Percentiles rank a stretch among this genome's conserved stretches.
These are phyloP conservation scores for Takifugu ocellatus DNA, from an alignment of 2,797 vertebrate species.

Conservation along the genomic window DNA sequence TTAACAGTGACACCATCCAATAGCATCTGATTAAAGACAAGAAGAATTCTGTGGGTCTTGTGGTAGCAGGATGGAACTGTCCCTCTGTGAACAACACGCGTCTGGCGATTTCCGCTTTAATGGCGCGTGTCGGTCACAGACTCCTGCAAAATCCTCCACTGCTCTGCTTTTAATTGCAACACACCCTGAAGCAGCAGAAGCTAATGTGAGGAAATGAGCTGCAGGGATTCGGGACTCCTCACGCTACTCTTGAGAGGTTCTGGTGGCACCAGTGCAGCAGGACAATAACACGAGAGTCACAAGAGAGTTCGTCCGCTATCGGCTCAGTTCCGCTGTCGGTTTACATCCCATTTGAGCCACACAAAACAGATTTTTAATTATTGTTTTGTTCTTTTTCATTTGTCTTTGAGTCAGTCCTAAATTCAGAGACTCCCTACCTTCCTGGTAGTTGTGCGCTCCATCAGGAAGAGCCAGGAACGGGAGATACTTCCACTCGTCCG, in stretches of 20 bases:
- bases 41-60: background rate
- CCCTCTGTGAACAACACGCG: background rate
- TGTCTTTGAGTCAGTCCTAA: too few species aligned
- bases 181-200: constrained; percentile 1
- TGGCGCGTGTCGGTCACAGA: constrained; percentile 2
- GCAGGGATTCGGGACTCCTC: too few species aligned
- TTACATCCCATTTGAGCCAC: too few species aligned
- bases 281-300: background rate
- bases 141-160: background rate
- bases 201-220: background rate
- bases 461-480: constrained; percentile 93
- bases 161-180: background rate
- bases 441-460: constrained; percentile 97
- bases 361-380: too few species aligned
- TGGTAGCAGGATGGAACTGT: background rate
- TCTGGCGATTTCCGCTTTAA: constrained; percentile 9
- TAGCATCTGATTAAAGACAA: background rate
- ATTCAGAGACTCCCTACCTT: constrained; percentile 73
- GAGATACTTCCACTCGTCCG: constrained; percentile 94
- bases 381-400: too few species aligned
- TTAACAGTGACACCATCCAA: too few species aligned
- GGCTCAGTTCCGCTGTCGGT: too few species aligned
- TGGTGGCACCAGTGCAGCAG: too few species aligned
- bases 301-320: too few species aligned
- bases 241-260: too few species aligned